phyloP scores from a whole-genome alignment of 2,113 vertebrate species.

The Menidia beryllina region DNA sequence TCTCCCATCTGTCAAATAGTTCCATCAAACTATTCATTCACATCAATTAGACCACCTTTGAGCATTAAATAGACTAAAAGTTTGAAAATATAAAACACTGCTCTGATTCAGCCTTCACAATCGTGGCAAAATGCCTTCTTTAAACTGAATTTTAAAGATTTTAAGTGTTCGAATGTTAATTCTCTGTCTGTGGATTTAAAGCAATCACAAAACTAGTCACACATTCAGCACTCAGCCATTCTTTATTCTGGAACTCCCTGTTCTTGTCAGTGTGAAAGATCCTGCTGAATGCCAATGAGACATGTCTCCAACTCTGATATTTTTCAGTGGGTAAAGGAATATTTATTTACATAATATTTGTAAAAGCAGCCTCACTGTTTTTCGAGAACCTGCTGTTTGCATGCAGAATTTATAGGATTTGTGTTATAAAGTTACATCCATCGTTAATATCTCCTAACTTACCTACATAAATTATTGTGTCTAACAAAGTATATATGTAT shows the following conservation, averaged over 20 bases:
- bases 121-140: constrained; percentile 44
- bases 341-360: constrained; percentile 42
- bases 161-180: constrained; percentile 40
- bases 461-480: too few relatives aligned
- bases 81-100: constrained; percentile 37
- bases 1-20: constrained; percentile 2
- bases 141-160: constrained; percentile 38
- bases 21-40: constrained; percentile 23
- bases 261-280: constrained; percentile 49
- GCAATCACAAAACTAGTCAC: constrained; percentile 47
- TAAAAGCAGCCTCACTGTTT: background rate
- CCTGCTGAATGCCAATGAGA: constrained; percentile 54
- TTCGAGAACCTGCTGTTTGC: background rate
- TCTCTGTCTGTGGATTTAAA: constrained; percentile 48
- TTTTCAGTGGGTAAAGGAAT: constrained; percentile 38
- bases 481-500: too few relatives aligned
- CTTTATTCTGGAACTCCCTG: constrained; percentile 51
- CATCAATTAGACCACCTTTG: constrained; percentile 3
- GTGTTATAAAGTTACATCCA: background rate
- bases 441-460: too few relatives aligned
- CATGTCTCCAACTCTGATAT: constrained; percentile 24
- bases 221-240: constrained; percentile 51
- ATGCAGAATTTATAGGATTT: background rate
- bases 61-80: constrained; percentile 30
- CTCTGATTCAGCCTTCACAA: constrained; percentile 23